These are phyloP conservation scores for Ptychoptera albimana DNA, from an alignment of 2,888 invertebrate species.

Conservation along the genomic window DNA sequence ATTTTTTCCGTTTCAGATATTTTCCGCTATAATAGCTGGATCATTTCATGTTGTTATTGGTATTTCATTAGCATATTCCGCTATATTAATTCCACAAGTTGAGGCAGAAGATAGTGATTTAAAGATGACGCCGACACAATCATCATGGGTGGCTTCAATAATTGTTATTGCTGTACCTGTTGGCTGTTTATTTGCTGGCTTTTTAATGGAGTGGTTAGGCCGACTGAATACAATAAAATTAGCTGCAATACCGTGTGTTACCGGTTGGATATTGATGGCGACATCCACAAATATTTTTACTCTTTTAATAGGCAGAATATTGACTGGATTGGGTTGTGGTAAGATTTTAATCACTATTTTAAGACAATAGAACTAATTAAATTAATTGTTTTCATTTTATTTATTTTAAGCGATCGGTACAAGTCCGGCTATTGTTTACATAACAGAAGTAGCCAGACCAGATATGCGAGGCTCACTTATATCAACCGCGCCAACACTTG, in stretches of 20 bases:
- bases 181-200: conserved; percentile 36
- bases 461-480: conserved; percentile 42
- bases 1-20: conserved; percentile 34
- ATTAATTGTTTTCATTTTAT: not conserved
- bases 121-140: conserved; percentile 24
- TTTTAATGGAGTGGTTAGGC: conserved; percentile 38
- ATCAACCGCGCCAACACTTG: conserved; percentile 39
- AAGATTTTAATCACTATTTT: conserved; percentile 9
- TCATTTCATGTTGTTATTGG: conserved; percentile 44
- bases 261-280: conserved; percentile 41
- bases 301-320: conserved; percentile 34
- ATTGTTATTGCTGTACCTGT: conserved; percentile 38
- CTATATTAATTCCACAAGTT: conserved; percentile 35
- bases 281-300: conserved; percentile 33
- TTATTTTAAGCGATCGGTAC: conserved; percentile 33
- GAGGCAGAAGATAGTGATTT: conserved; percentile 10
- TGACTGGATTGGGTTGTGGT: conserved; percentile 39
- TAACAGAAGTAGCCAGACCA: conserved; percentile 42
- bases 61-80: conserved; percentile 39
- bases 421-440: conserved; percentile 43
- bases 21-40: conserved; percentile 35
- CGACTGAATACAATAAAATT: conserved; percentile 38
- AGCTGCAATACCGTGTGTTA: conserved; percentile 35
- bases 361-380: not conserved
- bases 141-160: conserved; percentile 40